Base-by-base conservation (phyloP, 1,140 invertebrate species). In the Asbolus verrucosus region DNA sequence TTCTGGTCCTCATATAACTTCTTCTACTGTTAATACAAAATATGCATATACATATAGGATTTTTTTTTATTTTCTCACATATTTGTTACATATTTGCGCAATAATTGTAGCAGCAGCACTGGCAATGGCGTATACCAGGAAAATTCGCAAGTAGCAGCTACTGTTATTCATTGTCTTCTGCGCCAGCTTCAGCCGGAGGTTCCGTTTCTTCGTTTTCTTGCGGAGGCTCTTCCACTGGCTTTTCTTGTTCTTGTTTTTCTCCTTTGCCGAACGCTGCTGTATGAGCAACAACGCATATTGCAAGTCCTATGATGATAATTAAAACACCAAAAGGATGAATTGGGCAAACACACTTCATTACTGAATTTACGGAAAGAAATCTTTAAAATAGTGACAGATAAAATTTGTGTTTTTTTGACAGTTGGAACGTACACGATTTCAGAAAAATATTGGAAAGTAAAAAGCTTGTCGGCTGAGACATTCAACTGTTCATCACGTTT, bases 51-150 rank as follows among this genome's bases (percentile, higher is more conserved):
- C n/a, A n/a, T n/a, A n/a, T n/a, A n/a, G n/a, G n/a, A n/a, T n/a
- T n/a, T n/a, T 36, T 36, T 36, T 6, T 54, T 54, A 54, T 14
- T 54, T 54, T 14, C 27, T 54, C 19, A 24, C 46, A 14, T 27
- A 30, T 54, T 27, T 24, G 14, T 54, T 54, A 54, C 46, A 54
- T 27, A 54, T 13, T 54, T 54, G 21, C 3, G 5, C 46, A 3
- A 54, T 1, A 27, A 54, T 27, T 13, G 46, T 21, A 27, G 46
- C 21, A 54, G 21, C 11, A 14, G 46, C 46, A 24, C 46, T 54
- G 5, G 46, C 46, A 54, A 54, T 24, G 11, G 46, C 21, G 11
- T 54, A 54, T 14, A 54, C 46, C 8, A 54, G 1, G 27, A 54
- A 54, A 4, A 54, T 11, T 9, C 13, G 24, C 4, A 54, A 54